Conservation (phyloP, 1,140 invertebrate species). For the Aphelenchoides fujianensis region DNA sequence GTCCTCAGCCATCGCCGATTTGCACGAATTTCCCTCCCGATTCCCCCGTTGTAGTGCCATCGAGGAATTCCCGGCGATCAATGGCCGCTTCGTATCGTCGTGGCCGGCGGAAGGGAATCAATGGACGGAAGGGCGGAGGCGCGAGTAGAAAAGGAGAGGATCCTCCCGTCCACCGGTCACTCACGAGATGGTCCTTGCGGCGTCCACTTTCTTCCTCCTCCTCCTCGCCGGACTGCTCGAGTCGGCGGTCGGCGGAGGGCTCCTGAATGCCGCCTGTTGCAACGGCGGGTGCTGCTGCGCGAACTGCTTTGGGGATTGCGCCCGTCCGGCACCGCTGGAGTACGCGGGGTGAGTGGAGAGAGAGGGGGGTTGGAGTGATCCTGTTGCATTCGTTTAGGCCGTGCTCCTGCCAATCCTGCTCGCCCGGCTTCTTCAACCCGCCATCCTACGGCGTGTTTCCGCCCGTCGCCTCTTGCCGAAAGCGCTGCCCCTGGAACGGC, state of each 20-base stretch:
- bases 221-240: background rate
- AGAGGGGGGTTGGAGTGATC: background rate
- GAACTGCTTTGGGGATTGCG: background rate
- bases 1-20: background rate
- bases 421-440: background rate
- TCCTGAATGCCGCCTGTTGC: background rate
- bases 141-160: no score
- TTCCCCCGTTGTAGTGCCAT: background rate
- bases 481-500: background rate
- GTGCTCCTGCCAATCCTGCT: background rate
- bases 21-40: background rate
- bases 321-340: background rate
- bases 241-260: background rate
- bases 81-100: background rate
- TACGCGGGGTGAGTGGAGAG: background rate
- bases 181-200: background rate
- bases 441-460: background rate
- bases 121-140: no score
- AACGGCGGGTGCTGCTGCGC: background rate
- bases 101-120: no score
- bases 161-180: background rate
- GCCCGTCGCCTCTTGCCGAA: background rate
- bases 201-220: background rate
- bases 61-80: no score
- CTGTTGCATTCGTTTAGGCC: background rate